These are phyloP conservation scores for Cepphus grylle DNA, from an alignment of 2,113 vertebrate genomes.

Conservation along the genomic window DNA sequence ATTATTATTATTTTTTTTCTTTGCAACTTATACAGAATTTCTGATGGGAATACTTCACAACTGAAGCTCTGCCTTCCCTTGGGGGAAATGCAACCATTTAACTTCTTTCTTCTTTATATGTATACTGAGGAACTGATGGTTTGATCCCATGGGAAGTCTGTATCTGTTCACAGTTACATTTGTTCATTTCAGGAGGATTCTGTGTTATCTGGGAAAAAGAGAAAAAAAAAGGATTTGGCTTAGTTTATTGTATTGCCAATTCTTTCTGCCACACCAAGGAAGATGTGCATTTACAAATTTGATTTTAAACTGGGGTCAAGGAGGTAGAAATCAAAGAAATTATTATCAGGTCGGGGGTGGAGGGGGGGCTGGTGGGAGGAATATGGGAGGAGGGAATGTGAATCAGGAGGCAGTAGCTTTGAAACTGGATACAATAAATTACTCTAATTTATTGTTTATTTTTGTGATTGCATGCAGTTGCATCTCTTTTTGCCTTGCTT, in stretches of 20 bases:
- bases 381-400: not conserved
- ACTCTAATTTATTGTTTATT: not conserved
- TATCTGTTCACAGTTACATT: not conserved
- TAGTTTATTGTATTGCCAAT: not conserved
- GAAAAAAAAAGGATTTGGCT: not conserved
- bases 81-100: slow-evolving; percentile 10
- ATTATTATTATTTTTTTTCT: not conserved
- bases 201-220: not conserved
- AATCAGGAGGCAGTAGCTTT: not conserved
- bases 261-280: not conserved
- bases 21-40: not conserved
- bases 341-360: not conserved
- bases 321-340: not conserved
- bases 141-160: not conserved
- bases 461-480: not conserved
- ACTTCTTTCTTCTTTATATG: slow-evolving; percentile 4
- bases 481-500: not conserved
- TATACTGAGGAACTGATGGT: not conserved
- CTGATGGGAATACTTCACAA: slow-evolving; percentile 15
- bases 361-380: not conserved
- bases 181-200: not conserved
- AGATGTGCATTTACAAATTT: not conserved
- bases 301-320: not conserved
- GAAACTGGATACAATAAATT: not conserved
- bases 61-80: not conserved